Conservation (phyloP, 2,888 invertebrate species). For the Sussaba pulchella region DNA sequence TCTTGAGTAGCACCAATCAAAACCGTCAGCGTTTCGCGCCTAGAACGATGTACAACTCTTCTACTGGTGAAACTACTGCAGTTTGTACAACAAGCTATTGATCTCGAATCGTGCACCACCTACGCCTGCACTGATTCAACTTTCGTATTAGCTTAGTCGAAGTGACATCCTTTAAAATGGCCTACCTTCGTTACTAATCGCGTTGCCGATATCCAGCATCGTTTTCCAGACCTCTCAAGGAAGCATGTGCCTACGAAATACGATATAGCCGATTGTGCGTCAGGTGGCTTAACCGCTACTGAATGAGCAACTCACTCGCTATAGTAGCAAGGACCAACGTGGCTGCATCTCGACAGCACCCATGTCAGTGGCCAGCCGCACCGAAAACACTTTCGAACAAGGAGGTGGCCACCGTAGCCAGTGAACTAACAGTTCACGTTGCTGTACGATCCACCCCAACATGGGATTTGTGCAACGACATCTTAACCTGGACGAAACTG, state of each 20-base stretch:
- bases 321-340: constrained; percentile 70
- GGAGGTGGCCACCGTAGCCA: too few species aligned
- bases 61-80: not conserved
- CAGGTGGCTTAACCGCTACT: constrained; percentile 70
- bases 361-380: too few species aligned
- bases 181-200: constrained; percentile 73
- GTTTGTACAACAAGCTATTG: not conserved
- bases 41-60: not conserved
- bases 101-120: not conserved
- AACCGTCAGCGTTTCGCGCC: constrained; percentile 13
- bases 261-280: constrained; percentile 76
- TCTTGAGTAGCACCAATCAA: constrained; percentile 15
- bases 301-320: constrained; percentile 51
- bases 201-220: constrained; percentile 72
- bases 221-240: constrained; percentile 69
- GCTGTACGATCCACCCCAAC: not conserved
- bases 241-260: constrained; percentile 69
- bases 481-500: constrained; percentile 26
- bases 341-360: constrained; percentile 62
- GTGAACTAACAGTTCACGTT: too few species aligned
- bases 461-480: not conserved
- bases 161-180: constrained; percentile 58
- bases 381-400: too few species aligned
- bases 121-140: constrained; percentile 69
- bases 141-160: constrained; percentile 68